A percentile compares a stretch with the other conserved stretches of the same genome.
phyloP scores from a whole-genome alignment of 1,140 invertebrate genomes.

The Drosophila ercepeae region DNA sequence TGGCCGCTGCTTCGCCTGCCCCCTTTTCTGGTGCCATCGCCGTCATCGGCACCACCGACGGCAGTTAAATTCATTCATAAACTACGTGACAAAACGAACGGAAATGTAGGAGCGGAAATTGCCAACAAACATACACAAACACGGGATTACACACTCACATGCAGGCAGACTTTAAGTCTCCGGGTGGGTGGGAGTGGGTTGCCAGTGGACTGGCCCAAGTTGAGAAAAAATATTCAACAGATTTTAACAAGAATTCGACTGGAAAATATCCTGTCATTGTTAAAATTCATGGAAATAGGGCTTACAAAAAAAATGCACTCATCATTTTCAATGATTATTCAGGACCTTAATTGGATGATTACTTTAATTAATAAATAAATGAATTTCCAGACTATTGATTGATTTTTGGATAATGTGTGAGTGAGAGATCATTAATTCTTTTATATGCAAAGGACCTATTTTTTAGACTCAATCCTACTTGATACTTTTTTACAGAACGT shows the following conservation, averaged over 20 bases:
- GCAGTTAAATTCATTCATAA: slow-evolving; percentile 82
- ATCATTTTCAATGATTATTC: too few relatives aligned
- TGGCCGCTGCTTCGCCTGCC: slow-evolving; percentile 19
- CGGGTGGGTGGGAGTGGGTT: neutral
- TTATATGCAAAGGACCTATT: too few relatives aligned
- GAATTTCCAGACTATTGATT: too few relatives aligned
- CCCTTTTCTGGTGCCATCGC: slow-evolving; percentile 7
- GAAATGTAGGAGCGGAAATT: slow-evolving; percentile 80
- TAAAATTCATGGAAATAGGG: too few relatives aligned
- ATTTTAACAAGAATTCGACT: slow-evolving; percentile 41
- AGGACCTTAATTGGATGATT: too few relatives aligned
- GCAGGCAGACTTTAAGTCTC: slow-evolving; percentile 30
- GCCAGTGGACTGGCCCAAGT: slow-evolving; percentile 25
- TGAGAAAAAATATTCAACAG: slow-evolving; percentile 60
- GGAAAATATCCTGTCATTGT: neutral
- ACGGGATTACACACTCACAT: slow-evolving; percentile 23
- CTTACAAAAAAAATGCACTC: too few relatives aligned
- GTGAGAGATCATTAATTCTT: too few relatives aligned
- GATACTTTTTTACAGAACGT: slow-evolving; percentile 23
- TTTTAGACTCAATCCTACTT: too few relatives aligned
- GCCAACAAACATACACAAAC: slow-evolving; percentile 66
- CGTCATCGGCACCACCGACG: slow-evolving; percentile 51
- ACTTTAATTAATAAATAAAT: too few relatives aligned
- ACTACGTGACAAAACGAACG: slow-evolving; percentile 81
- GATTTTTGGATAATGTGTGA: too few relatives aligned